Conservation (phyloP, 2,888 invertebrate genomes). For the Macrophya annulata region DNA sequence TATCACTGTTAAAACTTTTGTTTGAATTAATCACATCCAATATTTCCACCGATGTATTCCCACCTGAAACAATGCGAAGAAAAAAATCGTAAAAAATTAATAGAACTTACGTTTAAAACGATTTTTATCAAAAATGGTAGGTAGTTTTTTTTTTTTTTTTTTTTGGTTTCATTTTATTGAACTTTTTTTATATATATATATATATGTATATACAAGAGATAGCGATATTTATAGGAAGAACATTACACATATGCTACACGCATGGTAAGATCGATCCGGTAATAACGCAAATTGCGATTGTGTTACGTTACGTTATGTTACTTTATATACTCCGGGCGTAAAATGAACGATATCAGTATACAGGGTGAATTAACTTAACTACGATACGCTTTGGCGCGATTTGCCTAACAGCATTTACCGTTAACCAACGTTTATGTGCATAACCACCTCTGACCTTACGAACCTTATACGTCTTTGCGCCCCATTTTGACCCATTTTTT, state of each 20-base stretch:
- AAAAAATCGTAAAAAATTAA: background rate
- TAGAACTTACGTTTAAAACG: background rate
- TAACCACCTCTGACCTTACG: background rate
- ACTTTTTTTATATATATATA: too few species aligned
- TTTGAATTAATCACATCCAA: constrained; percentile 54
- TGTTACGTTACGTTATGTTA: background rate
- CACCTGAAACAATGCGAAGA: constrained; percentile 59
- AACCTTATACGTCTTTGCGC: too few species aligned
- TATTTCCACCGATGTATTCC: constrained; percentile 59
- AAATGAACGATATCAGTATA: constrained; percentile 58
- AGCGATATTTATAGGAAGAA: too few species aligned
- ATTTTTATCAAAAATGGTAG: background rate
- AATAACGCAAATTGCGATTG: constrained; percentile 57
- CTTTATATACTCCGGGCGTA: constrained; percentile 33
- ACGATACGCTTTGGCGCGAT: constrained; percentile 50
- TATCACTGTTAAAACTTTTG: background rate
- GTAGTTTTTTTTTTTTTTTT: background rate
- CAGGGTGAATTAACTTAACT: constrained; percentile 57
- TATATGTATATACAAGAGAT: too few species aligned
- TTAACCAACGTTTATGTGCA: background rate
- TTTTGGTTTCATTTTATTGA: too few species aligned
- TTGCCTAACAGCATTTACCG: background rate
- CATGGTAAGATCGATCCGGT: constrained; percentile 57
- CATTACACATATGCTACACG: too few species aligned
- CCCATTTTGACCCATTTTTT: background rate